Percentiles rank a stretch among this genome's conserved stretches.
phyloP scores from a whole-genome alignment of 2,113 vertebrate species.

The Hiodon tergisus region DNA sequence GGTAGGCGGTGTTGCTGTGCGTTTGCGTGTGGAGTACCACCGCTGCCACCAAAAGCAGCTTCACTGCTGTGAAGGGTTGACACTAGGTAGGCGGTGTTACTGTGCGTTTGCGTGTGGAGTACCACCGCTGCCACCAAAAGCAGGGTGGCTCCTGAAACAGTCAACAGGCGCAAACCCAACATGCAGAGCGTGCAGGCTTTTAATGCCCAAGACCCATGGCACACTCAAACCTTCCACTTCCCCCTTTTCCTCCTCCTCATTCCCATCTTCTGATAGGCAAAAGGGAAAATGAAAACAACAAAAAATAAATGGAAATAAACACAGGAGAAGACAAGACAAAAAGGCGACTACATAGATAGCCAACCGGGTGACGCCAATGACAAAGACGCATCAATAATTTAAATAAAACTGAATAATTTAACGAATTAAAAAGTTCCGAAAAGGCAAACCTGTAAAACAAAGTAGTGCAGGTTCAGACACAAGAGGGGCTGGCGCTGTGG shows the following conservation, averaged over 20 bases:
- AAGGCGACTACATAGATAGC: background rate
- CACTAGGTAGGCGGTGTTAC: no score
- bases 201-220: constrained; percentile 1
- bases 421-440: no score
- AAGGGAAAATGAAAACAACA: background rate
- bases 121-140: no score
- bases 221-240: constrained; percentile 40
- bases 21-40: no score
- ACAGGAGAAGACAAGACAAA: background rate
- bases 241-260: constrained; percentile 26
- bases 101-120: no score
- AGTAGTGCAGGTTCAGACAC: no score
- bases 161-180: background rate
- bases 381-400: background rate
- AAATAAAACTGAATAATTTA: no score
- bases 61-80: no score
- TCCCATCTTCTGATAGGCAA: constrained; percentile 33
- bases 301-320: background rate
- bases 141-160: background rate
- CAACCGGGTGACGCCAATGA: background rate
- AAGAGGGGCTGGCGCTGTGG: background rate
- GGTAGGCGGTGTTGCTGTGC: no score
- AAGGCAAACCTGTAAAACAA: no score
- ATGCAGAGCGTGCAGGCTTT: background rate
- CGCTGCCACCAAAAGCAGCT: no score